These are phyloP conservation scores for Cecropterus lyciades DNA, from an alignment of 1,140 invertebrate species.

Conservation along the genomic window DNA sequence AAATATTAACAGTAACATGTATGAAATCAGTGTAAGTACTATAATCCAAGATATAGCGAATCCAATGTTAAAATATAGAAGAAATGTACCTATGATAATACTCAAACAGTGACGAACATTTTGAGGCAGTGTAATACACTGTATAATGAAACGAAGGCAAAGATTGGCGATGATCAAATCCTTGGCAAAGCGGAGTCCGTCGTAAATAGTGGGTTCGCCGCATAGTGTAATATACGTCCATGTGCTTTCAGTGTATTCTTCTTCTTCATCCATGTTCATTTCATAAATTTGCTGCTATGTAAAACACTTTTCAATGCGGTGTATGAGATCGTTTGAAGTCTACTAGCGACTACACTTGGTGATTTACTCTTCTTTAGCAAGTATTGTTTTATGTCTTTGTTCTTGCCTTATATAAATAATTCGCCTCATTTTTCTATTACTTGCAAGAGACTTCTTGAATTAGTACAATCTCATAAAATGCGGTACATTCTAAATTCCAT, in stretches of 20 bases:
- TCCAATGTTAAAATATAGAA: constrained; percentile 75
- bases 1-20: constrained; percentile 67
- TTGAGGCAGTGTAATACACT: constrained; percentile 64
- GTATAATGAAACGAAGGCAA: constrained; percentile 63
- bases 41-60: constrained; percentile 73
- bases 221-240: constrained; percentile 75
- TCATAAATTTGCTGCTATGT: constrained; percentile 7
- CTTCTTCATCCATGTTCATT: constrained; percentile 65
- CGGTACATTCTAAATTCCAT: too few relatives aligned
- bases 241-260: constrained; percentile 63
- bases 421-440: too few relatives aligned
- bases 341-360: too few relatives aligned
- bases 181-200: constrained; percentile 77
- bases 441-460: too few relatives aligned
- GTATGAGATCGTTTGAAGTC: too few relatives aligned
- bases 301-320: too few relatives aligned
- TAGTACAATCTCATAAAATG: too few relatives aligned
- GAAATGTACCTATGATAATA: constrained; percentile 71
- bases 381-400: too few relatives aligned
- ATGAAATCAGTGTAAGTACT: constrained; percentile 65
- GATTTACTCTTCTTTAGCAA: too few relatives aligned
- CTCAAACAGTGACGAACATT: constrained; percentile 73
- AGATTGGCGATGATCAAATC: constrained; percentile 77
- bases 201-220: constrained; percentile 76
- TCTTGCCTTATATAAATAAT: too few relatives aligned